phyloP scores from a whole-genome alignment of 2,888 invertebrate genomes.

The Melikaiella ostensackeni region DNA sequence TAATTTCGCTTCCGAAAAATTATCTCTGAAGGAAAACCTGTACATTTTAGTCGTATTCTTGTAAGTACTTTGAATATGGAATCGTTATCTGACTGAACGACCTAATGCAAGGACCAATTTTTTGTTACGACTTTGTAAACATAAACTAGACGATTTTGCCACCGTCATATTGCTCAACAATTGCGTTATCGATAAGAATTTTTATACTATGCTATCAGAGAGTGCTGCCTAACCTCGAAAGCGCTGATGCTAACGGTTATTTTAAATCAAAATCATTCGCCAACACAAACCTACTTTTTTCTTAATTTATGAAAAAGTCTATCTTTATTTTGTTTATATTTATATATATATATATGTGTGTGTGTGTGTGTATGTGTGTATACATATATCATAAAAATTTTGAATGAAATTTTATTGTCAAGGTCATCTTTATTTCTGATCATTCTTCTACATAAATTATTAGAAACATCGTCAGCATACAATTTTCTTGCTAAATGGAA shows the following conservation, averaged over 20 bases:
- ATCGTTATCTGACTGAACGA: conserved; percentile 3
- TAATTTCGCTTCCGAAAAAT: background rate
- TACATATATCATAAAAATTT: too few species aligned
- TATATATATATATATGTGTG: too few species aligned
- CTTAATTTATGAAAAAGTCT: background rate
- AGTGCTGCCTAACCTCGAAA: conserved; percentile 24
- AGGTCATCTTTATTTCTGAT: background rate
- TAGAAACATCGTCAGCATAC: background rate
- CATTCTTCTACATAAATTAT: background rate
- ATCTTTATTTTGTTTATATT: background rate
- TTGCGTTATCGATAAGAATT: conserved; percentile 25
- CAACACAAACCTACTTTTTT: background rate
- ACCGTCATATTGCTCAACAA: conserved; percentile 16
- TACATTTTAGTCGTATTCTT: background rate
- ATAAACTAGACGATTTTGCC: conserved; percentile 18
- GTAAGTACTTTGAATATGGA: background rate
- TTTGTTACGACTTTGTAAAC: conserved; percentile 20
- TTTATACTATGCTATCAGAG: conserved; percentile 17
- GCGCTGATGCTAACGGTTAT: background rate
- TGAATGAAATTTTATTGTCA: background rate
- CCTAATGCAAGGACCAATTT: conserved; percentile 13
- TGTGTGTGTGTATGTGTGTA: too few species aligned
- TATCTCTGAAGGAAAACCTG: background rate
- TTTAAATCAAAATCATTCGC: background rate
- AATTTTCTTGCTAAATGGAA: background rate